Base-by-base conservation (phyloP, 1,140 invertebrate species). In the Calliopsis andreniformis region DNA sequence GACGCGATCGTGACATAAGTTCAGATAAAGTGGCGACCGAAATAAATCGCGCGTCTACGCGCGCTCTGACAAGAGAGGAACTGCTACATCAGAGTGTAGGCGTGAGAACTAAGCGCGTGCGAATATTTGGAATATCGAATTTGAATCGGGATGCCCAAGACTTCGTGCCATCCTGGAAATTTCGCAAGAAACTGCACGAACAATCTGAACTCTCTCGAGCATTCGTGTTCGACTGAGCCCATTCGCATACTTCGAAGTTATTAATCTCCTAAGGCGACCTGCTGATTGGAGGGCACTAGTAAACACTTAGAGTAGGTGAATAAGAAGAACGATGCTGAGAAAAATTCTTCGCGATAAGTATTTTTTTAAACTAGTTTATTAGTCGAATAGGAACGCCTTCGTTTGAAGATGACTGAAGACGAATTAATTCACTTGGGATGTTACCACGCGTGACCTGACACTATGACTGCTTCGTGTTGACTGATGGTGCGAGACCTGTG, bases 41-140 rank as follows among this genome's bases (percentile, higher is more conserved):
- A 73, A 66, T 56, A 66, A 66, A 73, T 66, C 39, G 35, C 35
- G 14, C 18, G 39, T 28, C 30, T 12, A 1, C 16, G 4, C 23
- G 35, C 10, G 12, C 35, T 55, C 25, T 66, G 62, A 66, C 28
- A 43, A 45, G 20, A 64, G 35, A 20, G 55, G 23, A 1, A 61
- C 28, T 35, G 49, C 14, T 35, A 42, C 30, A 12, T 18, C 8
- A 47, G 2, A 0, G 14, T 20, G 61, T 45, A 35, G 61, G 16
- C 70, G 70, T 73, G 70, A 73, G 71, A 73, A 66, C 39, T 20
- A 25, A 66, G 49, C 61, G 43, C 18, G 71, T 66, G 71, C 71
- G 71, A 73, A 73, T 73, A 66, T 66, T 66, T 56, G 39, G 71
- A 55, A 73, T 73, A 73, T 66, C 61, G 71, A 66, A 55, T 66